A percentile compares a stretch with the other conserved stretches of the same genome.
These are phyloP conservation scores for Drosophila ercepeae DNA, from an alignment of 1,140 invertebrate species.

Conservation along the genomic window DNA sequence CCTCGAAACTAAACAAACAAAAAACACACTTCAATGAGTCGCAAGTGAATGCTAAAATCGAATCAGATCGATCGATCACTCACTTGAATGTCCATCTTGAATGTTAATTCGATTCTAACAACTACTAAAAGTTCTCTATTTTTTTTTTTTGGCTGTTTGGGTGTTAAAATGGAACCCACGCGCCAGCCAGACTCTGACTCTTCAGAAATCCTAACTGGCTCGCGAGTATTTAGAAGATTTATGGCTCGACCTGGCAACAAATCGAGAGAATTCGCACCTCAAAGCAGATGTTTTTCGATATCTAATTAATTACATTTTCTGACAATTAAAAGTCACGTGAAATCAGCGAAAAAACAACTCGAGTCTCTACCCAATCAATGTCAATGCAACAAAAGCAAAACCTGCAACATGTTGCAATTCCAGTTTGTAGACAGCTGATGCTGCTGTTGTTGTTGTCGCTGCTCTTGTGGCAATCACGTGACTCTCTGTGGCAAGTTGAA, in stretches of 20 bases:
- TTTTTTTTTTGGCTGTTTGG: too few species aligned
- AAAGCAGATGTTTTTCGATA: neutral
- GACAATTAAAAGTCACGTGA: neutral
- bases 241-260: conserved; percentile 18
- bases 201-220: conserved; percentile 10
- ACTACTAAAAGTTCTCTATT: conserved; percentile 33
- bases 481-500: conserved; percentile 62
- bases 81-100: too few species aligned
- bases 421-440: conserved; percentile 38
- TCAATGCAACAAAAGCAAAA: neutral
- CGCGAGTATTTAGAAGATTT: conserved; percentile 7
- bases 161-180: conserved; percentile 18
- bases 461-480: conserved; percentile 56
- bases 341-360: neutral
- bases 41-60: conserved; percentile 45
- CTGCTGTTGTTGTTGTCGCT: neutral
- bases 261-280: neutral
- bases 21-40: conserved; percentile 41
- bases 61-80: neutral
- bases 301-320: neutral
- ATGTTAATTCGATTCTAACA: conserved; percentile 55
- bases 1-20: too few species aligned
- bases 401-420: neutral
- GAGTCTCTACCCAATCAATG: neutral
- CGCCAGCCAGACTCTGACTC: conserved; percentile 34